Conservation (phyloP, 2,797 vertebrate genomes). For the Poliocrania exsul region DNA sequence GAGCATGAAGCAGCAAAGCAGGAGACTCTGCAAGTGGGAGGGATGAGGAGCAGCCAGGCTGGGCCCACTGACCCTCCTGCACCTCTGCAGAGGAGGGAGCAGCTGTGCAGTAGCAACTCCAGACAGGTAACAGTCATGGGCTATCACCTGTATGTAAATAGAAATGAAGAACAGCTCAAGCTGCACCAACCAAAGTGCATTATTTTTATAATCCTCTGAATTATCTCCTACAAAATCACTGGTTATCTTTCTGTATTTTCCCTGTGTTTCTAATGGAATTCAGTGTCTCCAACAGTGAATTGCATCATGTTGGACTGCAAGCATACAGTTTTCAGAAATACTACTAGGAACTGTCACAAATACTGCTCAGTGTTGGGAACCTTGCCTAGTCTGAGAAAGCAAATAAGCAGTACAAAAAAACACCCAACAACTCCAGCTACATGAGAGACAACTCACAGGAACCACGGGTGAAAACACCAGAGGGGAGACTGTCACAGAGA, state of each 20-base stretch:
- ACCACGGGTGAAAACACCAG: fast-evolving
- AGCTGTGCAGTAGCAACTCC: not conserved
- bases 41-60: not conserved
- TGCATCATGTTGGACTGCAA: not conserved
- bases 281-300: not conserved
- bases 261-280: not conserved
- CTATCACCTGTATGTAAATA: not conserved
- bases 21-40: not conserved
- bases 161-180: not conserved
- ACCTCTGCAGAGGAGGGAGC: not conserved
- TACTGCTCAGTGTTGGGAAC: not conserved
- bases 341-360: not conserved
- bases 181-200: not conserved
- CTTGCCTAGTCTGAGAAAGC: not conserved
- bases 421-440: not conserved
- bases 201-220: not conserved
- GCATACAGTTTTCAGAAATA: not conserved
- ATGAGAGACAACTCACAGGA: not conserved
- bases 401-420: not conserved
- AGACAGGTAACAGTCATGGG: not conserved
- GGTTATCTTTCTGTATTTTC: not conserved
- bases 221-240: not conserved
- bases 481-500: not conserved
- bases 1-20: not conserved
- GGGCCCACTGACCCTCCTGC: not conserved